Evolutionary conservation across 2,888 invertebrate species (phyloP).

Genomic region (Marronus borbonicus): DNA sequence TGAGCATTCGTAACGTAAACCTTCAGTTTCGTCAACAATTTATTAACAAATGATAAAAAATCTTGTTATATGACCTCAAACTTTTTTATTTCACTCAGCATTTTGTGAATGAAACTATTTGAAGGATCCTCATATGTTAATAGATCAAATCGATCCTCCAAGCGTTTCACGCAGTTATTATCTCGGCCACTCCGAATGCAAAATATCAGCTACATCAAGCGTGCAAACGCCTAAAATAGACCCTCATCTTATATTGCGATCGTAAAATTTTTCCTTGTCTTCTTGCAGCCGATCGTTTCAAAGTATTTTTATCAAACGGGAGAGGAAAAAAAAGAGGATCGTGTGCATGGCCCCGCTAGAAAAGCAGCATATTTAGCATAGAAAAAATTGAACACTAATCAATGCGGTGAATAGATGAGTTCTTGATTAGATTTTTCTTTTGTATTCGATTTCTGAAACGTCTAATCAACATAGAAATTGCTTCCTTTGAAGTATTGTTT

Average conservation of each 20-base stretch:
- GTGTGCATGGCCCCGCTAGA: neutral
- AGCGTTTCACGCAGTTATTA: conserved; percentile 4
- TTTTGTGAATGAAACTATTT: neutral
- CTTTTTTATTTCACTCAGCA: no score
- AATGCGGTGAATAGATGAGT: no score
- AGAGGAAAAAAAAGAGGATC: neutral
- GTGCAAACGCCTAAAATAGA: conserved; percentile 39
- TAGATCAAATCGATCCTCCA: neutral
- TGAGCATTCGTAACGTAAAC: no score
- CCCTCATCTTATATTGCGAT: neutral
- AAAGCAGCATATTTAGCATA: no score
- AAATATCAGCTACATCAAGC: conserved; percentile 8
- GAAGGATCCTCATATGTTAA: neutral
- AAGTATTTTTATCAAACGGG: conserved; percentile 16
- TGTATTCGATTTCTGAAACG: neutral
- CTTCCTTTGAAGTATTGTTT: conserved; percentile 36
- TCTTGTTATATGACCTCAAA: no score
- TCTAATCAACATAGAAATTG: neutral
- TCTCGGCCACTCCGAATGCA: conserved; percentile 12
- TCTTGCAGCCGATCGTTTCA: neutral
- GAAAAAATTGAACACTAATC: no score
- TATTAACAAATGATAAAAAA: no score
- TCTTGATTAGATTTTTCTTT: no score
- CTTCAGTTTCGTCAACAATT: no score
- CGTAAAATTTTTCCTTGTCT: conserved; percentile 16